phyloP scores from a whole-genome alignment of 23 tunicate genomes.

The Trididemnum nubilum region DNA sequence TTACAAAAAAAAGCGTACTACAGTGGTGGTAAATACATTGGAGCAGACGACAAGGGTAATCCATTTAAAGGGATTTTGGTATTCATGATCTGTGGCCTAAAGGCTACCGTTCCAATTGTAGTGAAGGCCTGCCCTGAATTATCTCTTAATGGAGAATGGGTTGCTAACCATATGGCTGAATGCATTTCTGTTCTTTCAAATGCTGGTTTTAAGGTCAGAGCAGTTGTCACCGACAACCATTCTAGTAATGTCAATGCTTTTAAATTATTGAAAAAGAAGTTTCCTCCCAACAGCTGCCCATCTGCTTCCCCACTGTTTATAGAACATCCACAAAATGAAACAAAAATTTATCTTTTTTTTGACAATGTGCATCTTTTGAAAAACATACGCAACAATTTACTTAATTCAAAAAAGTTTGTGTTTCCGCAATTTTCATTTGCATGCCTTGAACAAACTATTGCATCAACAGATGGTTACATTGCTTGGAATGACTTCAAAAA shows the following conservation, averaged over 20 bases:
- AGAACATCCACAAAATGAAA: background rate
- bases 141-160: conserved; percentile 4
- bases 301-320: background rate
- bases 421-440: background rate
- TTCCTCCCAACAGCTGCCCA: too few relatives aligned
- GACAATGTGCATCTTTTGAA: conserved; percentile 11
- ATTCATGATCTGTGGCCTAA: background rate
- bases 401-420: background rate
- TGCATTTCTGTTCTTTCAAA: background rate
- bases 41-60: background rate
- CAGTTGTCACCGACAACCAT: conserved; percentile 15
- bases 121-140: conserved; percentile 9
- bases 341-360: conserved; percentile 7
- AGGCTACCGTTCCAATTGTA: background rate
- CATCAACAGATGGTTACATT: background rate
- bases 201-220: conserved; percentile 2
- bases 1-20: conserved; percentile 5
- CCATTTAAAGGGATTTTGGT: conserved; percentile 5
- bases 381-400: background rate
- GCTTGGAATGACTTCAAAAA: background rate
- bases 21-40: background rate
- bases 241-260: background rate
- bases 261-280: background rate
- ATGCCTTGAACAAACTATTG: background rate
- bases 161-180: background rate